phyloP scores from a whole-genome alignment of 2,797 vertebrate species.

The Tragelaphus eurycerus region DNA sequence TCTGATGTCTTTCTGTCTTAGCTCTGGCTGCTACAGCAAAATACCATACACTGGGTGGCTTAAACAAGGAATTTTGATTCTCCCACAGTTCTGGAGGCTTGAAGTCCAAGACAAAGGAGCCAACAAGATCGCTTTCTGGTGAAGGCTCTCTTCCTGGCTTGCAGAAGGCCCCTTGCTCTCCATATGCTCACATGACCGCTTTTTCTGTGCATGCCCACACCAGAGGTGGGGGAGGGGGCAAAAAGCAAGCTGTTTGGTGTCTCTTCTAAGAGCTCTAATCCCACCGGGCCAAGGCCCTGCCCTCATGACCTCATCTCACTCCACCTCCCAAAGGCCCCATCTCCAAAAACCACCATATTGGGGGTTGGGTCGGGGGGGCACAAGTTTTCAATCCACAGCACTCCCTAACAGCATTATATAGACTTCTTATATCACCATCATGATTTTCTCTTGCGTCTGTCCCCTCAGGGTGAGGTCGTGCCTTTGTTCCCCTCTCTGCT shows the following conservation, averaged over 20 bases:
- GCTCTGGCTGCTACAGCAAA: background rate
- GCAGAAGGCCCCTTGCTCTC: background rate
- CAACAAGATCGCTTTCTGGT: background rate
- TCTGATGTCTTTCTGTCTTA: background rate
- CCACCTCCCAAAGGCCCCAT: background rate
- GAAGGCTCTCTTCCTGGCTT: background rate
- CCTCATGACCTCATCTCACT: background rate
- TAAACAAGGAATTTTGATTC: background rate
- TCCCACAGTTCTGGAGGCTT: background rate
- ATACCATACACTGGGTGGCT: background rate
- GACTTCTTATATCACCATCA: background rate
- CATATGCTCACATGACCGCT: background rate
- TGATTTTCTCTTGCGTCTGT: background rate
- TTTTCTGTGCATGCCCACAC: background rate
- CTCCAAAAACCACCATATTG: background rate
- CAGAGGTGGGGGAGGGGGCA: accelerated
- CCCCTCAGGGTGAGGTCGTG: background rate
- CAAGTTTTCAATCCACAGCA: background rate
- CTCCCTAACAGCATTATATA: background rate
- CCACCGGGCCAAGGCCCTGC: background rate
- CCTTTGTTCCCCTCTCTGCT: background rate
- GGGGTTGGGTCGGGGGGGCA: background rate
- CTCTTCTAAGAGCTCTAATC: background rate
- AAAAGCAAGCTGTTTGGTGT: background rate
- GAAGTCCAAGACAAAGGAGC: background rate